Conservation (phyloP, 2,113 vertebrate genomes). For the Ifrita kowaldi region DNA sequence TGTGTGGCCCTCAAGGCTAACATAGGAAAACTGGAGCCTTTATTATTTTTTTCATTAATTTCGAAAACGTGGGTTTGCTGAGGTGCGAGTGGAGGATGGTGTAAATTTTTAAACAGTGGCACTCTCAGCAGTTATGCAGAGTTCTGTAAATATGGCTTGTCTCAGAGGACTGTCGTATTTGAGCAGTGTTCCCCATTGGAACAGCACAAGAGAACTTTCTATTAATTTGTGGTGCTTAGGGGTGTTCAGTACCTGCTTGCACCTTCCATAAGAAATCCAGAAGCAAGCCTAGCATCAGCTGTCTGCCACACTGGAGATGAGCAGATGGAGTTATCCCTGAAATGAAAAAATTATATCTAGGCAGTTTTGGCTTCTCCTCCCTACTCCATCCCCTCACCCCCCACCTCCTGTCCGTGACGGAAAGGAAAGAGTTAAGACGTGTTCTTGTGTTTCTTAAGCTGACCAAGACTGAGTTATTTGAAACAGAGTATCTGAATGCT, state of each 20-base stretch:
- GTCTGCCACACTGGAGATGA: neutral
- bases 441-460: neutral
- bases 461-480: neutral
- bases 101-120: neutral
- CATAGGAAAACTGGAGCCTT: neutral
- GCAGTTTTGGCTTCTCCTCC: neutral
- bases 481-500: neutral
- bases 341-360: neutral
- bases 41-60: neutral
- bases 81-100: neutral
- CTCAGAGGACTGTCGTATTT: neutral
- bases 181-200: neutral
- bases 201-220: neutral
- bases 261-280: neutral
- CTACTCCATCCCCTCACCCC: fast-evolving
- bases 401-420: fast-evolving
- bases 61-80: neutral
- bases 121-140: neutral
- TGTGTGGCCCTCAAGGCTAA: neutral
- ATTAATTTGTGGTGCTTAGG: neutral
- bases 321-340: neutral
- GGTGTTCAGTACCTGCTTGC: neutral
- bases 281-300: neutral
- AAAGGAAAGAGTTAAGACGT: neutral
- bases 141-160: neutral